Base-by-base conservation (phyloP, 30 jellyfish, hydroid and myxozoan species). In the Cassiopea xamachana region DNA sequence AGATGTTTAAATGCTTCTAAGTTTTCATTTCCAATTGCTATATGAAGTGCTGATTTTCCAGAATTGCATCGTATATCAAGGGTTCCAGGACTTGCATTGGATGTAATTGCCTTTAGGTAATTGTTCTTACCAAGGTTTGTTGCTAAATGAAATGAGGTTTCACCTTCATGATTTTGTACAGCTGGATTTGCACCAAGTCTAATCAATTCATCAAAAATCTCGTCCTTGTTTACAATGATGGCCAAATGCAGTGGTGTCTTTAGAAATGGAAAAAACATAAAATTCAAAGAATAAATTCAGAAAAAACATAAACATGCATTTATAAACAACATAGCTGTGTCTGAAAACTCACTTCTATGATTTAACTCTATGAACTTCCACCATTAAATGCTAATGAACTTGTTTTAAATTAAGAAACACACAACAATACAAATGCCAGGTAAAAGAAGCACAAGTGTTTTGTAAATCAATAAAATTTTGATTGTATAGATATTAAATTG, bases 221-320 rank as follows among this genome's bases (percentile, higher is more conserved):
- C 92, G 50, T 17, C 27, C 12, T 84, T 90, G 19, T 80, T 81
- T 5, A 6, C 43, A 60, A 84, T 48, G 2, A 79, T 73, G 60
- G 97, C 97, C 10, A 89, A 19, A 61, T 91, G 97, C 60, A 91
- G 75, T n/a, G 97, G 82, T n/a, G 94, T 91, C 88, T 91, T 46
- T 12, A 75, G 46, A 46, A 75, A 55, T 55, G 79, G 17, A 69
- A 48, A 19, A 2, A 19, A 19, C 15, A 46, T 27, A 19, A 48
- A 19, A 46, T 0, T 27, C 39, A 27, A 27, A 27, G 39, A 27
- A 27, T 27, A 27, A 27, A 27, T 27, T 27, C 39, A 27, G 39
- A 27, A 27, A 27, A 27, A 27, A 27, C 39, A 27, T 27, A 27
- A 27, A 27, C 39, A 27, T 27, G 39, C 39, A 27, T 27, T 27